Percentiles rank a stretch among this genome's conserved stretches.
phyloP scores from a whole-genome alignment of 2,888 invertebrate genomes.

The Ophion ventricosus region DNA sequence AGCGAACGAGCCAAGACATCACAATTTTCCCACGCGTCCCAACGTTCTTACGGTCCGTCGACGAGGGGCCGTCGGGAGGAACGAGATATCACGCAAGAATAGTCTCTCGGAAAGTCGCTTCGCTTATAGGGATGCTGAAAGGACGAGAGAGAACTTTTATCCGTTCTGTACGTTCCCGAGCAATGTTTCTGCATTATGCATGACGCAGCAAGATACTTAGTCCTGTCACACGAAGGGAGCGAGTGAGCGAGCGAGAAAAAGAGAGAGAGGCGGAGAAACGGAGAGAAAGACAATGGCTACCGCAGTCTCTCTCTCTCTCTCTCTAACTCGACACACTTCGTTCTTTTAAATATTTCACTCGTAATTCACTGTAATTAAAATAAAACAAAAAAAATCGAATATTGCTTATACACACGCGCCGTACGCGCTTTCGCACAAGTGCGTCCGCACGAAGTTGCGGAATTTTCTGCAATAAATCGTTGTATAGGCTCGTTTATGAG shows the following conservation, averaged over 20 bases:
- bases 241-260: slow-evolving; percentile 8
- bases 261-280: background rate
- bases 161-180: slow-evolving; percentile 59
- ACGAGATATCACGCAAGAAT: slow-evolving; percentile 18
- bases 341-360: too few relatives aligned
- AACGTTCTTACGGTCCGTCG: background rate
- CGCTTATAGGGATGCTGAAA: slow-evolving; percentile 55
- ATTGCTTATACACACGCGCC: background rate
- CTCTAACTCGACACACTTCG: background rate
- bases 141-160: slow-evolving; percentile 29
- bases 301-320: background rate
- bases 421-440: background rate
- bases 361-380: background rate
- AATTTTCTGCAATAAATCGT: slow-evolving; percentile 47
- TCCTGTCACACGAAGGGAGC: slow-evolving; percentile 60
- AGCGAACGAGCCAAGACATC: background rate
- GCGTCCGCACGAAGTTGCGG: slow-evolving; percentile 26
- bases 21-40: slow-evolving; percentile 32
- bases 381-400: background rate
- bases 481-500: slow-evolving; percentile 45
- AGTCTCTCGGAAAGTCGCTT: slow-evolving; percentile 34
- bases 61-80: background rate
- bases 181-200: slow-evolving; percentile 73
- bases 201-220: slow-evolving; percentile 70
- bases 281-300: background rate